phyloP scores from a whole-genome alignment of 2,113 vertebrate genomes.

The Cynopterus brachyotis region DNA sequence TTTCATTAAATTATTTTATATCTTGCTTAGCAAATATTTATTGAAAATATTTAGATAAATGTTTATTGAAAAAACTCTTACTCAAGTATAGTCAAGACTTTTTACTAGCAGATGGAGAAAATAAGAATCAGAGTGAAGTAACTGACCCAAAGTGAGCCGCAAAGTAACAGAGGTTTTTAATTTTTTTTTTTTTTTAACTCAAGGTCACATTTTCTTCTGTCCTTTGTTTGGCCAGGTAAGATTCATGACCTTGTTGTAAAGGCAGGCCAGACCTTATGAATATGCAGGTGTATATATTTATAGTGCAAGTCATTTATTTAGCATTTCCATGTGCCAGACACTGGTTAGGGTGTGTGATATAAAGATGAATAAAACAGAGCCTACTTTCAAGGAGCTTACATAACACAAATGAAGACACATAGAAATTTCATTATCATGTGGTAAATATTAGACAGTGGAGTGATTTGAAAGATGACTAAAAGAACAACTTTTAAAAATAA shows the following conservation, averaged over 20 bases:
- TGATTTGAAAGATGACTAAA: neutral
- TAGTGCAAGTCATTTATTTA: neutral
- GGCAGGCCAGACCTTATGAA: neutral
- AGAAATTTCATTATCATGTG: neutral
- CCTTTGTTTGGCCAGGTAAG: neutral
- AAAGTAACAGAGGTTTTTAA: neutral
- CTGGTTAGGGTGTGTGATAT: neutral
- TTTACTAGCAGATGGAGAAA: neutral
- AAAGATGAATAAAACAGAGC: neutral
- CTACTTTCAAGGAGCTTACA: neutral
- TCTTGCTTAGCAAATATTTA: neutral
- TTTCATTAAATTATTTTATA: neutral
- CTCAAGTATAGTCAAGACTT: neutral
- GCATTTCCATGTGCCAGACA: neutral
- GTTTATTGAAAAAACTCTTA: neutral
- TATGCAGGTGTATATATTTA: neutral
- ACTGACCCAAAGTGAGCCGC: neutral
- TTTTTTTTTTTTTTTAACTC: neutral
- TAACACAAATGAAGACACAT: neutral
- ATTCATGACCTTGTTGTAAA: neutral
- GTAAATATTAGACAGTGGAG: neutral
- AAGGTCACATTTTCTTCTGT: neutral
- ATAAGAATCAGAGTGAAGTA: neutral
- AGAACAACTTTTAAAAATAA: neutral
- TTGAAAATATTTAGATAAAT: neutral